phyloP scores from a whole-genome alignment of 2,797 vertebrate genomes.

The Balearica regulorum region DNA sequence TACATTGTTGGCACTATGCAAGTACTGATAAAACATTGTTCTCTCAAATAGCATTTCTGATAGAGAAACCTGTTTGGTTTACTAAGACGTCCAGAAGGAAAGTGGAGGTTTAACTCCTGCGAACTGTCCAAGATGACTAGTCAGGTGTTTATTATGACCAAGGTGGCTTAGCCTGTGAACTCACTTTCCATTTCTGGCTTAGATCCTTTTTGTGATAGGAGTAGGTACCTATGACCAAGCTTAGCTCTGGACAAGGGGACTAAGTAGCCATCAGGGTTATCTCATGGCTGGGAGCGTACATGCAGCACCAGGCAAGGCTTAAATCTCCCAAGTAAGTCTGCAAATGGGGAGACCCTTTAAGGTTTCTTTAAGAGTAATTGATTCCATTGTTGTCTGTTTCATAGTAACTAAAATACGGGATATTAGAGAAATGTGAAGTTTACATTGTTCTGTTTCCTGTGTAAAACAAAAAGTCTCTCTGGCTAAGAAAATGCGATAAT shows the following conservation, averaged over 20 bases:
- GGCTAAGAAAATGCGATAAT: neutral
- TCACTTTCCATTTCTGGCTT: neutral
- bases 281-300: neutral
- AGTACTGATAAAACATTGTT: slow-evolving; percentile 28
- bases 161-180: neutral
- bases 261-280: neutral
- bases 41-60: neutral
- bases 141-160: neutral
- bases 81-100: neutral
- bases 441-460: neutral
- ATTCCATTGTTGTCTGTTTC: neutral
- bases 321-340: neutral
- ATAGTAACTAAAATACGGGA: neutral
- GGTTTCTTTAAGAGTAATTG: neutral
- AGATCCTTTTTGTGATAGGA: neutral
- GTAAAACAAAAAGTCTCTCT: neutral
- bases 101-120: neutral
- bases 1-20: slow-evolving; percentile 8
- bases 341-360: neutral
- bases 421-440: neutral
- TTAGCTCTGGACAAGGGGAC: neutral
- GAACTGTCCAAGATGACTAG: neutral
- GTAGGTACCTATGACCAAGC: neutral
- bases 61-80: neutral
- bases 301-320: neutral